Evolutionary conservation across 2,113 vertebrate species (phyloP).

Genomic region (Morphnarchus princeps): DNA sequence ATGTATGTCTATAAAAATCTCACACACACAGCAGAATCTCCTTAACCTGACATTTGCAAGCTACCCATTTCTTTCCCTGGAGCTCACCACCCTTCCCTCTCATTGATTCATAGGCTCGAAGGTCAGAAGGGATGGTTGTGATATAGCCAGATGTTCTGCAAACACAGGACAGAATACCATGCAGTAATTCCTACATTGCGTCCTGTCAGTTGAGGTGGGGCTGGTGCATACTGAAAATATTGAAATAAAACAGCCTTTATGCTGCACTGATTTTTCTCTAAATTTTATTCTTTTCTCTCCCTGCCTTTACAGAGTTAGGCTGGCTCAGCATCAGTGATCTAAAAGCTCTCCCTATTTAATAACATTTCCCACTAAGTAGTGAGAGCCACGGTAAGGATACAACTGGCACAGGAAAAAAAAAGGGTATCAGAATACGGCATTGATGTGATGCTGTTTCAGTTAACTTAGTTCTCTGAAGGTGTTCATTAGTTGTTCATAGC

Average conservation of each 20-base stretch:
- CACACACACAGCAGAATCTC: background rate
- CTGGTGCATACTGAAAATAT: background rate
- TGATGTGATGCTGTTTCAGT: background rate
- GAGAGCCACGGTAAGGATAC: background rate
- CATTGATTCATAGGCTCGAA: background rate
- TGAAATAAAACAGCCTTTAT: background rate
- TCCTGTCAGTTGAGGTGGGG: background rate
- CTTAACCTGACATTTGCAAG: background rate
- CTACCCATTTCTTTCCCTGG: background rate
- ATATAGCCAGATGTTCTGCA: background rate
- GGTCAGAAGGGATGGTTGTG: background rate
- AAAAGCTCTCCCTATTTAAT: background rate
- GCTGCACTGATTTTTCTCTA: background rate
- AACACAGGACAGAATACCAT: background rate
- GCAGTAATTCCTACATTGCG: background rate
- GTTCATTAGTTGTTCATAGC: background rate
- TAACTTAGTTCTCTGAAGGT: background rate
- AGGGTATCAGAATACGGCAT: background rate
- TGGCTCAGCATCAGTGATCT: background rate
- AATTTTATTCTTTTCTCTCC: background rate
- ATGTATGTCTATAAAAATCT: slow-evolving; percentile 16
- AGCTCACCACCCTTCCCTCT: background rate
- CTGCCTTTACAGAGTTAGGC: background rate
- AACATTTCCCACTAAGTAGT: background rate
- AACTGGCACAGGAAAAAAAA: background rate